phyloP scores from a whole-genome alignment of 1,140 invertebrate genomes.

The Tetraneura akinire region DNA sequence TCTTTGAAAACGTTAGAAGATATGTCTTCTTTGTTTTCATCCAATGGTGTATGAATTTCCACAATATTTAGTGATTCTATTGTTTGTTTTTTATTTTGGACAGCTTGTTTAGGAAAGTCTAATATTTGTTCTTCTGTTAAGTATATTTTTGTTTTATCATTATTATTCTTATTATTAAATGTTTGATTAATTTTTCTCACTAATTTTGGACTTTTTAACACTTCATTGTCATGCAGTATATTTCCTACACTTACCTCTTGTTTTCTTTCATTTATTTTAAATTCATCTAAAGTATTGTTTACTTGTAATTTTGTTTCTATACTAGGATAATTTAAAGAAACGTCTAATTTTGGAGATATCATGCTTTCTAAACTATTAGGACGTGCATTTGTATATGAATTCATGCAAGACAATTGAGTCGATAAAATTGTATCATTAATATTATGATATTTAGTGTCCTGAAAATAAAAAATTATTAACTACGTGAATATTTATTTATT shows the following conservation, averaged over 20 bases:
- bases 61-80: not conserved
- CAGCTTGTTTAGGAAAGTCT: not conserved
- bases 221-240: not conserved
- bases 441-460: conserved; percentile 25
- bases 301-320: not conserved
- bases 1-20: not conserved
- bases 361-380: conserved; percentile 28
- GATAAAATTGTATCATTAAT: conserved; percentile 13
- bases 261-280: not conserved
- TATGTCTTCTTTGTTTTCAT: too few relatives aligned
- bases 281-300: not conserved
- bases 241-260: not conserved
- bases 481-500: conserved; percentile 1
- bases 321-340: not conserved
- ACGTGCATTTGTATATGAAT: not conserved
- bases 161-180: not conserved
- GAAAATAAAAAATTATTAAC: conserved; percentile 41
- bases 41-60: too few relatives aligned
- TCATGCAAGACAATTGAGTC: conserved; percentile 36
- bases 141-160: not conserved
- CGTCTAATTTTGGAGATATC: not conserved
- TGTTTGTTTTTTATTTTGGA: not conserved
- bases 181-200: conserved; percentile 17
- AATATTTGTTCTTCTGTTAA: not conserved
- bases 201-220: conserved; percentile 28